Evolutionary conservation across 2,113 vertebrate species (phyloP).

Genomic region (Dipodomys ordii): DNA sequence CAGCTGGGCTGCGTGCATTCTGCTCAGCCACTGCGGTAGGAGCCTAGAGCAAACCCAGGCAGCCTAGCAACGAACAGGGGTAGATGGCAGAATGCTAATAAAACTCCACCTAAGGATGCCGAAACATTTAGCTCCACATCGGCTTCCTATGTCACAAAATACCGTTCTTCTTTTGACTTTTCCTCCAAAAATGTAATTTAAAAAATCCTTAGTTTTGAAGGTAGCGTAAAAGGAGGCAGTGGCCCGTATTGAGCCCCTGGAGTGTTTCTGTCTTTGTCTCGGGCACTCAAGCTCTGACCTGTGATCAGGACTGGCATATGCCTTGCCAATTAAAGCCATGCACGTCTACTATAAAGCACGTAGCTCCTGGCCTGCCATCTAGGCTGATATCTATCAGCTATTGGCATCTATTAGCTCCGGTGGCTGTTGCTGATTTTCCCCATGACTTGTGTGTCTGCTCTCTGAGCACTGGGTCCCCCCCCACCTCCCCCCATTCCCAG

Average conservation of each 20-base stretch:
- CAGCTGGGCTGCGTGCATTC: neutral
- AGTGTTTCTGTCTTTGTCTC: neutral
- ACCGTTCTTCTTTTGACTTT: neutral
- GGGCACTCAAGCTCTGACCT: neutral
- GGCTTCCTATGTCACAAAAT: neutral
- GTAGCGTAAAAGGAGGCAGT: no score
- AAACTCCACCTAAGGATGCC: neutral
- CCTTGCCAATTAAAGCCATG: neutral
- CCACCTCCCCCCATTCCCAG: no score
- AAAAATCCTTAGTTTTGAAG: neutral
- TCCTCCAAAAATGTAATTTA: neutral
- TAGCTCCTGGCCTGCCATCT: neutral
- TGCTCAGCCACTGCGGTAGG: neutral
- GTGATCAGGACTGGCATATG: no score
- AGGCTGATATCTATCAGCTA: neutral
- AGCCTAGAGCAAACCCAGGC: neutral
- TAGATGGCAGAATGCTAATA: neutral
- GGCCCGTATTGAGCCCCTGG: neutral
- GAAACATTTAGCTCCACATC: neutral
- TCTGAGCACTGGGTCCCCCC: no score
- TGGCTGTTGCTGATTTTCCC: neutral
- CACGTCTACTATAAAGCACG: neutral
- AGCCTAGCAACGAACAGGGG: neutral
- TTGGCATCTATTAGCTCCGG: neutral
- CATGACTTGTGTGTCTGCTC: rapidly evolving